Percentiles rank a stretch among this genome's conserved stretches.
These are phyloP conservation scores for Melolontha melolontha DNA, from an alignment of 2,888 invertebrate species.

Conservation along the genomic window DNA sequence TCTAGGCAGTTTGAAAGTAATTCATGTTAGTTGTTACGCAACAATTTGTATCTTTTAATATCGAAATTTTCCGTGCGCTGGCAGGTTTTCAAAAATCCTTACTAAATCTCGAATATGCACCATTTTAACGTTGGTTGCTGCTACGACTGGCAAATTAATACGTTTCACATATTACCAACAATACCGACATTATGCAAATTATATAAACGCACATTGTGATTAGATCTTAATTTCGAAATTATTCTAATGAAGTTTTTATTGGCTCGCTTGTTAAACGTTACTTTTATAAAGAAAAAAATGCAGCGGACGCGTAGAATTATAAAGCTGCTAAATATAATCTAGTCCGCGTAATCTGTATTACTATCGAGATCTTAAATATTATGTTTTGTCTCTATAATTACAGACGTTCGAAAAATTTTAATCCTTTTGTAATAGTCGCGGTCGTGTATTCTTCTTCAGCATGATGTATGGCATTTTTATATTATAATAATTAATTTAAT, in stretches of 20 bases:
- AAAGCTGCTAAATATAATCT: constrained; percentile 31
- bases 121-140: too few relatives aligned
- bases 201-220: constrained; percentile 27
- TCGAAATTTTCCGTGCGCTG: too few relatives aligned
- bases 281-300: constrained; percentile 2
- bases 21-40: too few relatives aligned
- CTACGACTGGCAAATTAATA: constrained; percentile 18
- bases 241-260: constrained; percentile 33
- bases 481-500: constrained; percentile 38
- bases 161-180: constrained; percentile 17
- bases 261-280: constrained; percentile 21
- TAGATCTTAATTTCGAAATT: constrained; percentile 39
- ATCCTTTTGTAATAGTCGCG: constrained; percentile 28
- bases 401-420: constrained; percentile 22
- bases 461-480: constrained; percentile 25
- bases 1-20: too few relatives aligned
- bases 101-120: too few relatives aligned
- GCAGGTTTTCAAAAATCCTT: too few relatives aligned
- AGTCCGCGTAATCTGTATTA: constrained; percentile 30
- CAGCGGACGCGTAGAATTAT: constrained; percentile 22
- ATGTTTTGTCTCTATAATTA: constrained; percentile 35
- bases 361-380: constrained; percentile 34
- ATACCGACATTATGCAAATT: constrained; percentile 37
- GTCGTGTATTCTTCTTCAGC: constrained; percentile 7
- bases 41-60: too few relatives aligned